Conservation (phyloP, 2,888 invertebrate genomes). For the Cyrtodaria siliqua region DNA sequence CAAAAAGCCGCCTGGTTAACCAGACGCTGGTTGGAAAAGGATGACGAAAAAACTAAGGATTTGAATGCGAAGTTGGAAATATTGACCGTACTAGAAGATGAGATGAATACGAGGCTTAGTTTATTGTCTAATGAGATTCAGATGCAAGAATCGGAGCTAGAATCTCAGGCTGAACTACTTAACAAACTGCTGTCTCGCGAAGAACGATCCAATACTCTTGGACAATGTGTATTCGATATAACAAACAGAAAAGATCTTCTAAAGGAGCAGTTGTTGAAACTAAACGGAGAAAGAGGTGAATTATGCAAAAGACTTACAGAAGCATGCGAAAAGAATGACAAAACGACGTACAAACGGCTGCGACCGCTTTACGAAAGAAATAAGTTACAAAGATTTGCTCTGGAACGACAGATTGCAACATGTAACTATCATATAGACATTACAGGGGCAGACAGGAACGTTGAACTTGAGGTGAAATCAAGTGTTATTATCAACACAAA, state of each 20-base stretch:
- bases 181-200: constrained; percentile 74
- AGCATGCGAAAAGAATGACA: constrained; percentile 60
- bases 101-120: constrained; percentile 67
- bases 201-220: constrained; percentile 70
- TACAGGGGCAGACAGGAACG: constrained; percentile 69
- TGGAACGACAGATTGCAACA: constrained; percentile 72
- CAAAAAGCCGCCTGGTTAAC: constrained; percentile 77
- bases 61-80: constrained; percentile 73
- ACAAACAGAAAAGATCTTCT: constrained; percentile 60
- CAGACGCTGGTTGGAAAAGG: constrained; percentile 74
- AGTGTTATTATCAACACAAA: constrained; percentile 76
- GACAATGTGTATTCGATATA: constrained; percentile 67
- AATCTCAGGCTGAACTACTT: constrained; percentile 69
- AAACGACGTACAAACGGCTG: constrained; percentile 60
- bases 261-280: constrained; percentile 51
- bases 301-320: constrained; percentile 64
- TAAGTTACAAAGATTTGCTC: constrained; percentile 73
- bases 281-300: constrained; percentile 67
- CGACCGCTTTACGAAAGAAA: constrained; percentile 74
- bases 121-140: constrained; percentile 70
- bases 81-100: constrained; percentile 67
- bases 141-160: constrained; percentile 70
- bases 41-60: constrained; percentile 76
- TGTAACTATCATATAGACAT: constrained; percentile 71
- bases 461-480: constrained; percentile 76